Evolutionary conservation across 2,797 vertebrate genomes (phyloP).

Genomic region (Urophycis tenuis): DNA sequence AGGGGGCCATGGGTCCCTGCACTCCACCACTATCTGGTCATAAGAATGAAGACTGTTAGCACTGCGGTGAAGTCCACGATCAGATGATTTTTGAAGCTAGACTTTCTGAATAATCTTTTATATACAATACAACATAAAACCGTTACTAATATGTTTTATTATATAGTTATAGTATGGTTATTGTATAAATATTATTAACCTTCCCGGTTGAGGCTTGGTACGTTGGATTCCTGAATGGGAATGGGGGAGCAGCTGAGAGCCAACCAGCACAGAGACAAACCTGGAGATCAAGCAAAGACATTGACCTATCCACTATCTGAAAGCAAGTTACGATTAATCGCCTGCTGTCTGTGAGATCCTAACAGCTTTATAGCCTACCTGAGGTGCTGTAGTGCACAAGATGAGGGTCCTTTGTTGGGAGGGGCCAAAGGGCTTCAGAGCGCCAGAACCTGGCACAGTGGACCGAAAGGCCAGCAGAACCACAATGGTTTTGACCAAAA

Average conservation of each 20-base stretch:
- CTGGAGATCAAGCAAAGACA: conserved; percentile 32
- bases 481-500: conserved; percentile 70
- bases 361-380: conserved; percentile 38
- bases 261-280: conserved; percentile 63
- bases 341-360: background rate
- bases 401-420: conserved; percentile 63
- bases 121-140: background rate
- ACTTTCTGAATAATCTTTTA: background rate
- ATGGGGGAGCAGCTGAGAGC: conserved; percentile 58
- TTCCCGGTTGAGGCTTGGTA: conserved; percentile 62
- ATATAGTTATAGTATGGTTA: background rate
- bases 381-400: conserved; percentile 60
- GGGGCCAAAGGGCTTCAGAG: conserved; percentile 60
- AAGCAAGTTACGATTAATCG: background rate
- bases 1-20: conserved; percentile 63
- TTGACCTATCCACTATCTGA: background rate
- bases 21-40: conserved; percentile 66
- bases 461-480: conserved; percentile 66
- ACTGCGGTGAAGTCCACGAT: background rate
- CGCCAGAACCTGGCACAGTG: conserved; percentile 43
- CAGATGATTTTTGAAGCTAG: background rate
- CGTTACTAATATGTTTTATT: background rate
- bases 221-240: conserved; percentile 62
- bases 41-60: background rate
- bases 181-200: conserved; percentile 27